Evolutionary conservation across 2,797 vertebrate species (phyloP).

Genomic region (Sebastes dallii): DNA sequence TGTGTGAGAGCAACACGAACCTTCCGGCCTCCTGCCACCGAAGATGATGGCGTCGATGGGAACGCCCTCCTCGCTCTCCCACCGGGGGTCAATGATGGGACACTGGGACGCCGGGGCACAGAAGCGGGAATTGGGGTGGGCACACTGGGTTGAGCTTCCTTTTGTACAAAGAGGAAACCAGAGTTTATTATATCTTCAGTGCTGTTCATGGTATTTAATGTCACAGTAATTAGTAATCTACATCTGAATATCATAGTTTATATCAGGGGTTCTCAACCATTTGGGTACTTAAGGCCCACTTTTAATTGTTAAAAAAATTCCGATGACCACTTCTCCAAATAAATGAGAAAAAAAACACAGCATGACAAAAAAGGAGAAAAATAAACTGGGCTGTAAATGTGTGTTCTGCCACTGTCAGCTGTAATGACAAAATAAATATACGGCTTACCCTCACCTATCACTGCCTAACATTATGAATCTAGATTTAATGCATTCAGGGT

Average conservation of each 20-base stretch:
- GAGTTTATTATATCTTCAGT: background rate
- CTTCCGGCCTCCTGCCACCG: conserved; percentile 91
- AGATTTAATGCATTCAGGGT: too few species aligned
- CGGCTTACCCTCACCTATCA: too few species aligned
- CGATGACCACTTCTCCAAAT: accelerated
- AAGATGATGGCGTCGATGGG: conserved; percentile 95
- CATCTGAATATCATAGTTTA: background rate
- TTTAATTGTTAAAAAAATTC: too few species aligned
- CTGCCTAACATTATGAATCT: too few species aligned
- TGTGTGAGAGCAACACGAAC: conserved; percentile 58
- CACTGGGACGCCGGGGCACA: conserved; percentile 91
- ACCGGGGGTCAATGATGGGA: conserved; percentile 91
- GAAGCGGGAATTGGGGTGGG: conserved; percentile 94
- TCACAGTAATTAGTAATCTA: background rate
- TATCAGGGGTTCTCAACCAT: too few species aligned
- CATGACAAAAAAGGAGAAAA: too few species aligned
- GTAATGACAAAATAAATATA: too few species aligned
- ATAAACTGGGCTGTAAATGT: too few species aligned
- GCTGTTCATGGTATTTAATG: background rate
- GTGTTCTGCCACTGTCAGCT: too few species aligned
- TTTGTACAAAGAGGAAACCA: conserved; percentile 10
- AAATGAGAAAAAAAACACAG: too few species aligned
- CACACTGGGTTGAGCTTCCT: conserved; percentile 85
- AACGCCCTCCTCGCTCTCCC: conserved; percentile 92
- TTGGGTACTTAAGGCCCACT: too few species aligned